Conservation (phyloP, 1,140 invertebrate genomes). For the Bilobella aurantiaca region DNA sequence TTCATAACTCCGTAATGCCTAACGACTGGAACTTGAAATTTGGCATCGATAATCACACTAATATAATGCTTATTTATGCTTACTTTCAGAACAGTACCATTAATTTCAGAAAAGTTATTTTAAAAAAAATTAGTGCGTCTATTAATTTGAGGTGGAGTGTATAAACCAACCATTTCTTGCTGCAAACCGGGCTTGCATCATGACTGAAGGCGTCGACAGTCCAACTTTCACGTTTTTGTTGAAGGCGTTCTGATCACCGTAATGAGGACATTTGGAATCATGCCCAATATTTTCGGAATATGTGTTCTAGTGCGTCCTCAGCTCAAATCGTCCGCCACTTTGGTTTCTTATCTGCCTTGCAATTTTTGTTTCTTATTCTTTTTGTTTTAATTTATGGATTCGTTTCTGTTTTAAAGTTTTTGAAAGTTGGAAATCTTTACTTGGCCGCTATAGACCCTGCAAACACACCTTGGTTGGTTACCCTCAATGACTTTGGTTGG, state of each 20-base stretch:
- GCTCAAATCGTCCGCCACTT: not conserved
- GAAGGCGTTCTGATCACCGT: not conserved
- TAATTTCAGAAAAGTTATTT: too few species aligned
- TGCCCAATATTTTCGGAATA: not conserved
- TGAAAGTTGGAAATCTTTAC: not conserved
- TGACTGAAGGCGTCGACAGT: too few species aligned
- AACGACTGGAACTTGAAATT: too few species aligned
- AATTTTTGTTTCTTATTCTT: not conserved
- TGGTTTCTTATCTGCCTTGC: not conserved
- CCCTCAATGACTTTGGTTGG: not conserved
- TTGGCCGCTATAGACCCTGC: not conserved
- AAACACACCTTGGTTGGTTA: not conserved
- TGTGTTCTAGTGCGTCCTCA: not conserved
- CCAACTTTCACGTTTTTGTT: not conserved
- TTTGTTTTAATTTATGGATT: not conserved
- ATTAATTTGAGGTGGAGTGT: too few species aligned
- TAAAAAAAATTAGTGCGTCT: too few species aligned
- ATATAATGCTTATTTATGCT: too few species aligned
- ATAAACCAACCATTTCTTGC: too few species aligned
- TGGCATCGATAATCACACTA: too few species aligned
- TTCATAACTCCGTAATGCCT: too few species aligned
- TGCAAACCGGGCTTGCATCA: too few species aligned
- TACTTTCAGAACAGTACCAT: too few species aligned
- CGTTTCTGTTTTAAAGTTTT: not conserved
- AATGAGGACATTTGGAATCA: not conserved